These are phyloP conservation scores for Sitta carolinensis DNA, from an alignment of 2,797 vertebrate genomes.

Conservation along the genomic window DNA sequence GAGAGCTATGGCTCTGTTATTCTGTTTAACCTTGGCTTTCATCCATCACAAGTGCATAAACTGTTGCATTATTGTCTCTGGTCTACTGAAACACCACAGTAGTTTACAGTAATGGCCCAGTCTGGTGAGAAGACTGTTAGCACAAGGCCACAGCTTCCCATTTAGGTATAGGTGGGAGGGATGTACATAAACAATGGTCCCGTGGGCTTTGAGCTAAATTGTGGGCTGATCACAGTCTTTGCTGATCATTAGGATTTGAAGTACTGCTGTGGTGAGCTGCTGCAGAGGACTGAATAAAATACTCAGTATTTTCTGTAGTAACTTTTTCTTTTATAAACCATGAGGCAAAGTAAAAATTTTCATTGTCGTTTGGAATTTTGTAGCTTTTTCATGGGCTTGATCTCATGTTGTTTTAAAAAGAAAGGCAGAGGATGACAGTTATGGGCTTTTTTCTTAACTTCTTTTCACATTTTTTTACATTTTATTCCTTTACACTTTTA, in stretches of 20 bases:
- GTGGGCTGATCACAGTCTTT: neutral
- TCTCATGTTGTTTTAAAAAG: neutral
- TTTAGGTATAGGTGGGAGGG: neutral
- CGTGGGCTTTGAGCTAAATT: neutral
- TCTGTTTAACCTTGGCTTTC: neutral
- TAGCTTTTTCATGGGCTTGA: neutral
- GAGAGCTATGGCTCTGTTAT: neutral
- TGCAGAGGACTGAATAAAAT: neutral
- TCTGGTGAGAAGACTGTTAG: neutral
- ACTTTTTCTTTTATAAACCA: neutral
- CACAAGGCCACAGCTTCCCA: neutral
- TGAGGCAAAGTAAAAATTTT: neutral
- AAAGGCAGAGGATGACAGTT: neutral
- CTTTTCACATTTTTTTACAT: neutral
- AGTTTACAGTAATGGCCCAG: constrained; percentile 1
- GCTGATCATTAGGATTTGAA: neutral
- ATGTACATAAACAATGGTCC: neutral
- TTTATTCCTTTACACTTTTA: neutral
- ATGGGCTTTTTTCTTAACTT: neutral
- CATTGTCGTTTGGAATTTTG: neutral
- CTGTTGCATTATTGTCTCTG: neutral
- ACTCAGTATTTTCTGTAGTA: neutral
- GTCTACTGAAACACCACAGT: constrained; percentile 10
- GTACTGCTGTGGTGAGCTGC: neutral
- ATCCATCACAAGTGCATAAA: constrained; percentile 7